Evolutionary conservation across 1,140 invertebrate genomes (phyloP).

Genomic region (Platyura marginata): DNA sequence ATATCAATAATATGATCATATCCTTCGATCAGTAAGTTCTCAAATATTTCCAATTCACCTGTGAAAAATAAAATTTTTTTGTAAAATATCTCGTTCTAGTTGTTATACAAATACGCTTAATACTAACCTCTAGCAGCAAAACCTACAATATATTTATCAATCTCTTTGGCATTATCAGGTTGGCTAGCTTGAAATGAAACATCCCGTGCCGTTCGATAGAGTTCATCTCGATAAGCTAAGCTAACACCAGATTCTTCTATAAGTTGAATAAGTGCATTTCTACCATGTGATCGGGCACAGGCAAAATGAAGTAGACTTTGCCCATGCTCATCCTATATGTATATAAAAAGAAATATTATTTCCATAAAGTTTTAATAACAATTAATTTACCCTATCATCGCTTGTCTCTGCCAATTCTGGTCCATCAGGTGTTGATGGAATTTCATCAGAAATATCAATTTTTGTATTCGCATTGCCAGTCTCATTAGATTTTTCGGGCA

Average conservation of each 20-base stretch:
- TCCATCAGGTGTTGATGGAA: conserved; percentile 24
- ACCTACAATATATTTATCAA: conserved; percentile 60
- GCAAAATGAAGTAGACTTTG: conserved; percentile 81
- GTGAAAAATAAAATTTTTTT: too few relatives aligned
- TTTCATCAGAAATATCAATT: too few relatives aligned
- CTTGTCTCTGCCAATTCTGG: conserved; percentile 38
- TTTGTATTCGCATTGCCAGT: not conserved
- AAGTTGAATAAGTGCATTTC: conserved; percentile 54
- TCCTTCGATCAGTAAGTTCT: conserved; percentile 60
- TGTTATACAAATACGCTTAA: too few relatives aligned
- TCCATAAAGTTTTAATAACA: not conserved
- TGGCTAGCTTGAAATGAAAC: conserved; percentile 61
- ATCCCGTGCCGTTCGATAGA: conserved; percentile 72
- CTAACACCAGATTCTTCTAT: conserved; percentile 60
- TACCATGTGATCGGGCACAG: conserved; percentile 51
- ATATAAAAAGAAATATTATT: too few relatives aligned
- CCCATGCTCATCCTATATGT: conserved; percentile 64
- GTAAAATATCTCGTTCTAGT: too few relatives aligned
- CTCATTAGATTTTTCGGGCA: not conserved
- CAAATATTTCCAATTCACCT: conserved; percentile 60
- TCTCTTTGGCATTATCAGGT: conserved; percentile 58
- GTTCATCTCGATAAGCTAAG: conserved; percentile 56
- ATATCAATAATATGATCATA: conserved; percentile 75
- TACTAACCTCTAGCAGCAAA: conserved; percentile 50
- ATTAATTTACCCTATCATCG: conserved; percentile 33